Evolutionary conservation across 1,140 invertebrate species (phyloP), one percentile per base, ranked within the genome.

Genomic region (Caenorhabditis tropicalis): DNA sequence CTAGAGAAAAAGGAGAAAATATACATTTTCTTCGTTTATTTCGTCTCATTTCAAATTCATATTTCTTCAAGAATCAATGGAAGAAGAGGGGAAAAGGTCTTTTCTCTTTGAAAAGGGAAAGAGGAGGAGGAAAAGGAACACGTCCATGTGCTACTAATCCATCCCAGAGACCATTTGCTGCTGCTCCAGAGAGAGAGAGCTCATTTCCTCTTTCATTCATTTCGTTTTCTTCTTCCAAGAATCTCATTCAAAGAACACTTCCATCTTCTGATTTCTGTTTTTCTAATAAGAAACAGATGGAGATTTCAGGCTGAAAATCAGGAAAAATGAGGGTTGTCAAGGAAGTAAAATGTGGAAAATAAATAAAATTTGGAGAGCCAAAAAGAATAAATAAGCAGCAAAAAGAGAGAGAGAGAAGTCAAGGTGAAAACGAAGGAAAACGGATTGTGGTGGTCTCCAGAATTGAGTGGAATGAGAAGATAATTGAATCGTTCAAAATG

Each of bases 401-500:
- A 21, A 36, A 36, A 5, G 19, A 43, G 21, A 46, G 3, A n/a
- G 9, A 21, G n/a, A 43, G 10, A 46, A 74, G 36, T 43, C 36
- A 46, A 74, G 12, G 36, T 36, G 36, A n/a, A 43, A 74, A 27
- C 6, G 36, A 31, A 21, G 16, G 36, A 65, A 19, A 36, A 27
- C 2, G 31, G 58, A 6, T 9, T 36, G n/a, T n/a, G 16, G 33
- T n/a, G 65, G 19, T n/a, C 15, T 15, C 3, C 27, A 24, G n/a
- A 0, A 46, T 16, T 43, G 65, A 74, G 29, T 43, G 65, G n/a
- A 74, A 74, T 74, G 65, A 74, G 65, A 74, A 39, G 36, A 74
- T 74, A 74, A 74, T 74, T 74, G 65, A 74, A 74, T 74, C 36
- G 33, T n/a, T n/a, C n/a, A n/a, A n/a, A n/a, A n/a, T n/a, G n/a